Percentiles rank a stretch among this genome's conserved stretches.
These are phyloP conservation scores for Xestia c-nigrum DNA, from an alignment of 2,888 invertebrate species.

Conservation along the genomic window DNA sequence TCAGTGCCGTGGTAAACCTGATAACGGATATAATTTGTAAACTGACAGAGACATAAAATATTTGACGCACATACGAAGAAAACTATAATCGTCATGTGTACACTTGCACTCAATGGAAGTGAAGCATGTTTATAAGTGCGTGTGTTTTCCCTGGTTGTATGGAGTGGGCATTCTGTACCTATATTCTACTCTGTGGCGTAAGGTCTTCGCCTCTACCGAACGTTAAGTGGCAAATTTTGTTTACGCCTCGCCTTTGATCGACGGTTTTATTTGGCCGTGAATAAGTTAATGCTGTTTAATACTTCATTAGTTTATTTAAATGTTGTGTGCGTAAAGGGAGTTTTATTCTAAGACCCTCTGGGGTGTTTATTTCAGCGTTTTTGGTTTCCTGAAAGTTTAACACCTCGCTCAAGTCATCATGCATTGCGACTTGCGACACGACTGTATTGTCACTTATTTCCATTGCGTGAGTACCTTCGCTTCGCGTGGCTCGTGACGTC, in stretches of 20 bases:
- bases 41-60: background rate
- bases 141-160: background rate
- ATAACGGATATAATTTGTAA: background rate
- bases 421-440: background rate
- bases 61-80: too few species aligned
- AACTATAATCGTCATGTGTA: background rate
- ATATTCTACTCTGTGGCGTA: conserved; percentile 5
- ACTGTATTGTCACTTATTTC: background rate
- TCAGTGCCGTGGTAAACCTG: background rate
- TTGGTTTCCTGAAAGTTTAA: background rate
- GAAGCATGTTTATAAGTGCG: background rate
- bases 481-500: background rate
- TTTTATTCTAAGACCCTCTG: conserved; percentile 13
- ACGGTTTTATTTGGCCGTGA: conserved; percentile 48
- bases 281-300: conserved; percentile 46
- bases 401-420: background rate
- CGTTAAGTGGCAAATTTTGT: conserved; percentile 52
- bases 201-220: background rate
- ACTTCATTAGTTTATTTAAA: conserved; percentile 35
- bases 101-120: background rate
- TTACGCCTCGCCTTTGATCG: conserved; percentile 47
- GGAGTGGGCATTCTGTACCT: background rate
- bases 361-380: background rate
- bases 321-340: background rate
- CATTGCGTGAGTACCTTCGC: background rate